A percentile compares a stretch with the other conserved stretches of the same genome.
Evolutionary conservation across 2,888 invertebrate genomes (phyloP).

Genomic region (Halictus quadricinctus): DNA sequence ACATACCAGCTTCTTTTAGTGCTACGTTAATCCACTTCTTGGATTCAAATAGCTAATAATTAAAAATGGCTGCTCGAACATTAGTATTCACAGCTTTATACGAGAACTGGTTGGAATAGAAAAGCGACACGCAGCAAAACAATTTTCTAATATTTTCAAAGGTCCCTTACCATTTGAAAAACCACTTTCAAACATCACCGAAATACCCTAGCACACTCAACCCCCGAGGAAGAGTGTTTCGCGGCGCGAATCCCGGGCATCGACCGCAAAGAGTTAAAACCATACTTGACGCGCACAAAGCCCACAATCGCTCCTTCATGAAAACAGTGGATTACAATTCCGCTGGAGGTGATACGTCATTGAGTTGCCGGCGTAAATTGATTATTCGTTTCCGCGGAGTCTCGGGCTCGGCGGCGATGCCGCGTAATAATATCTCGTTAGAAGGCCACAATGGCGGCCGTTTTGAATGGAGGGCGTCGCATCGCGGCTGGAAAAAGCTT

Average conservation of each 20-base stretch:
- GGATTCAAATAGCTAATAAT: too few relatives aligned
- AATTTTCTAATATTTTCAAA: background rate
- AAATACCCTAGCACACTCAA: background rate
- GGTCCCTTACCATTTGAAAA: background rate
- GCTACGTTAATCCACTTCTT: too few relatives aligned
- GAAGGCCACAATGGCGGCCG: conserved; percentile 35
- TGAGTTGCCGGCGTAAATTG: conserved; percentile 1
- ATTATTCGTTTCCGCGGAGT: conserved; percentile 10
- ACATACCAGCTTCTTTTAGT: too few relatives aligned
- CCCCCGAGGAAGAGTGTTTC: background rate
- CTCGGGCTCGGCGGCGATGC: background rate
- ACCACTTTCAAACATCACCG: background rate
- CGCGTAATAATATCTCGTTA: conserved; percentile 37
- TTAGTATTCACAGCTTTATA: too few relatives aligned
- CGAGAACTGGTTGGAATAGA: too few relatives aligned
- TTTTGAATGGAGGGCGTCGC: conserved; percentile 38
- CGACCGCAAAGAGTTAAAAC: background rate
- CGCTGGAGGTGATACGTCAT: background rate
- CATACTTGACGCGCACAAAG: background rate
- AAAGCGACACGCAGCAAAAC: background rate
- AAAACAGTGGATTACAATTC: background rate
- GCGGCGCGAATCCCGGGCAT: background rate
- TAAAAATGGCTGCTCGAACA: too few relatives aligned
- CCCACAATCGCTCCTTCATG: background rate
- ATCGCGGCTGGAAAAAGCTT: conserved; percentile 33